phyloP scores from a whole-genome alignment of 2,113 vertebrate species.

The Heterotis niloticus region DNA sequence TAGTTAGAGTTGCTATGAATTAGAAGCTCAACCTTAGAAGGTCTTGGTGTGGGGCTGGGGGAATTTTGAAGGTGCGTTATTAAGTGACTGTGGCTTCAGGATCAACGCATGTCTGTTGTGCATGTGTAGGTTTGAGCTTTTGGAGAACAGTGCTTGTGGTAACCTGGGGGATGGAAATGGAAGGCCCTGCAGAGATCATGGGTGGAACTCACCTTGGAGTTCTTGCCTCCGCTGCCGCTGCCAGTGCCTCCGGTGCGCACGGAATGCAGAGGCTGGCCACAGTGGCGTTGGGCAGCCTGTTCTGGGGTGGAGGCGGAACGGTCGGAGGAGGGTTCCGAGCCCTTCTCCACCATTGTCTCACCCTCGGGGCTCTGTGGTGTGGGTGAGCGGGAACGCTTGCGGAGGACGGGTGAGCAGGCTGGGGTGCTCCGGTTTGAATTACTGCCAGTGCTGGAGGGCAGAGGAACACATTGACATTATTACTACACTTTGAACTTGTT shows the following conservation, averaged over 20 bases:
- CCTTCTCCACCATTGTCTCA: constrained; percentile 88
- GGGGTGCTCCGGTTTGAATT: constrained; percentile 88
- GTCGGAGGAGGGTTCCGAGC: constrained; percentile 80
- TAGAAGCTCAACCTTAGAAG: too few relatives aligned
- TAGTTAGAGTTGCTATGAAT: too few relatives aligned
- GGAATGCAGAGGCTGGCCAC: constrained; percentile 67
- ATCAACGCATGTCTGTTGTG: too few relatives aligned
- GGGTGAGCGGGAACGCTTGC: constrained; percentile 79
- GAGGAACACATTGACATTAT: neutral
- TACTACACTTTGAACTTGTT: too few relatives aligned
- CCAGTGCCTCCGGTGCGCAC: constrained; percentile 60
- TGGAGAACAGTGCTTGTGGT: too few relatives aligned
- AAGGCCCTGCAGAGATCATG: neutral
- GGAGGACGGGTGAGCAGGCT: constrained; percentile 84
- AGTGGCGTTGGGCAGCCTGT: constrained; percentile 75
- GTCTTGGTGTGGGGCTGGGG: too few relatives aligned
- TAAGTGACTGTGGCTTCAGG: too few relatives aligned
- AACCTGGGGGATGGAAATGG: neutral
- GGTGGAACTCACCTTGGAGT: constrained; percentile 76
- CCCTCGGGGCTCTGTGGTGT: constrained; percentile 72
- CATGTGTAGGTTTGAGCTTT: too few relatives aligned
- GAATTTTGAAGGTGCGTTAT: too few relatives aligned
- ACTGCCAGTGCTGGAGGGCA: constrained; percentile 76
- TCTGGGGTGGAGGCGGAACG: constrained; percentile 82
- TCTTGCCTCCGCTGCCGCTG: constrained; percentile 60